Percentiles rank a stretch among this genome's conserved stretches.
phyloP scores from a whole-genome alignment of 2,113 vertebrate genomes.

The Salminus brasiliensis region DNA sequence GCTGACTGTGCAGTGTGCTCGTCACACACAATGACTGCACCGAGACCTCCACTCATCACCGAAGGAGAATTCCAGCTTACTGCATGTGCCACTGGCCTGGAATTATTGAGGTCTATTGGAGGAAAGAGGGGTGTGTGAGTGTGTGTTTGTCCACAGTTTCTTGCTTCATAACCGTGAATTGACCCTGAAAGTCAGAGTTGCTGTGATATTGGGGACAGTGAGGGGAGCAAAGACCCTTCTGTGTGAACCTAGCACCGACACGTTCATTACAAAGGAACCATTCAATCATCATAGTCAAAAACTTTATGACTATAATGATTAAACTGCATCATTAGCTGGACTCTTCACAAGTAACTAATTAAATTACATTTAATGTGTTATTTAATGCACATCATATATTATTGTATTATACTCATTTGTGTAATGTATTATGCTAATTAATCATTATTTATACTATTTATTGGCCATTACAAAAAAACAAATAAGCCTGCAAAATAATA shows the following conservation, averaged over 20 bases:
- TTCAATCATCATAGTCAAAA: too few relatives aligned
- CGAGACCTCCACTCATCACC: neutral
- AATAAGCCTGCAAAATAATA: too few relatives aligned
- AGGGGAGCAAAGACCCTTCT: neutral
- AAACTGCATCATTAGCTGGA: neutral
- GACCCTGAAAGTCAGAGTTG: neutral
- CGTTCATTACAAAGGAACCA: neutral
- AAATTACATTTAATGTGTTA: neutral
- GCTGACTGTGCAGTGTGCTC: neutral
- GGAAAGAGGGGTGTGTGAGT: neutral
- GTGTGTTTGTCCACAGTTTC: neutral
- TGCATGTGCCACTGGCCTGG: constrained; percentile 24
- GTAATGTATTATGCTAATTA: too few relatives aligned
- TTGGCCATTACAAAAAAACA: too few relatives aligned
- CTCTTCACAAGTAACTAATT: neutral
- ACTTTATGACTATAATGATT: neutral
- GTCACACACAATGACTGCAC: neutral
- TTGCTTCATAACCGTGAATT: constrained; percentile 9
- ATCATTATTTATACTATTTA: too few relatives aligned
- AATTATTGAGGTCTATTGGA: constrained; percentile 10
- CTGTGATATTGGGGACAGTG: constrained; percentile 1
- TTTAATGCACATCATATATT: too few relatives aligned
- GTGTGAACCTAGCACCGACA: neutral
- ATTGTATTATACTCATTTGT: too few relatives aligned
- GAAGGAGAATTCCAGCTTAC: neutral